Evolutionary conservation across 2,113 vertebrate species (phyloP).

Genomic region (Arizona elegans): DNA sequence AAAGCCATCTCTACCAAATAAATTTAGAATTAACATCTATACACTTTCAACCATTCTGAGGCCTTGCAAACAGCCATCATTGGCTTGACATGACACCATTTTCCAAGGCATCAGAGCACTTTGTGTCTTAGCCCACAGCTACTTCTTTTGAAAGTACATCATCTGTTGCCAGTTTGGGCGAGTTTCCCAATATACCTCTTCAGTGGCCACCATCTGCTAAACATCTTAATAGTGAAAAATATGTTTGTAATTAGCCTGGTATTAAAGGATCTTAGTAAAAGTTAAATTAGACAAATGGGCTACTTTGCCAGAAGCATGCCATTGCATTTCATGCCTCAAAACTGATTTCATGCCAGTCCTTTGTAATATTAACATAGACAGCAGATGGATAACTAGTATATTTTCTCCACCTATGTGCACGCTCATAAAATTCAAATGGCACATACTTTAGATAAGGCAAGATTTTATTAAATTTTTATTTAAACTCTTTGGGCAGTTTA

Average conservation of each 20-base stretch:
- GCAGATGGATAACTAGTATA: background rate
- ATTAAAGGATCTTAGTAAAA: slow-evolving; percentile 18
- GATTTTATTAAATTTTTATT: background rate
- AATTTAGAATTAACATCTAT: background rate
- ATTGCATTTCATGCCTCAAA: slow-evolving; percentile 12
- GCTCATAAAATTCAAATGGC: background rate
- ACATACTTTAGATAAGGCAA: slow-evolving; percentile 6
- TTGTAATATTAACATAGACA: background rate
- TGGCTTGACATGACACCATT: background rate
- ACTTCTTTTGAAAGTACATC: background rate
- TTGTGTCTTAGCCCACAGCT: background rate
- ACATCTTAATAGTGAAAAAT: background rate
- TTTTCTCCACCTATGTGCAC: background rate
- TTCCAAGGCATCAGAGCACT: background rate
- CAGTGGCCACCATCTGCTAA: background rate
- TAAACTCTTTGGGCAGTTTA: background rate
- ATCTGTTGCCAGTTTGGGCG: background rate
- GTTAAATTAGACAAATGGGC: slow-evolving; percentile 22
- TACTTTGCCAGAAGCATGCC: background rate
- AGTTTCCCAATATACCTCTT: background rate
- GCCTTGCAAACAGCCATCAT: background rate
- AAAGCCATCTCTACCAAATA: background rate
- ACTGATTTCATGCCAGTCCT: background rate
- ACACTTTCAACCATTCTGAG: background rate
- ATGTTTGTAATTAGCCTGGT: background rate